A percentile compares a stretch with the other conserved stretches of the same genome.
phyloP scores from a whole-genome alignment of 2,113 vertebrate genomes.

The Eptatretus burgeri region DNA sequence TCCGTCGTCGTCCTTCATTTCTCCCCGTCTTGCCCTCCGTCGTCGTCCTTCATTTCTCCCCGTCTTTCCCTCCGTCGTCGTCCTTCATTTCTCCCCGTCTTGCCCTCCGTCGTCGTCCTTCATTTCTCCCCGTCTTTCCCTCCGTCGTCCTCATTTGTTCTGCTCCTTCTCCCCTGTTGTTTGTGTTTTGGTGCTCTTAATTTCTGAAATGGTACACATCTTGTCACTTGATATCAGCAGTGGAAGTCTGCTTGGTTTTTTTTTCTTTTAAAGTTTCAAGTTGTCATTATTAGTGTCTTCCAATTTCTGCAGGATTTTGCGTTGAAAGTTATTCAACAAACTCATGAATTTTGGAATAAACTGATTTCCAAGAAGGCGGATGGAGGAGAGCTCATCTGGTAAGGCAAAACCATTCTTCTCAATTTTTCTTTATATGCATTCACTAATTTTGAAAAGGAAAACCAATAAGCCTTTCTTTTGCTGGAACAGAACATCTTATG shows the following conservation, averaged over 20 bases:
- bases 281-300: too few relatives aligned
- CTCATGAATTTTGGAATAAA: conserved; percentile 53
- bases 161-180: not conserved
- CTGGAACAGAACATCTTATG: too few relatives aligned
- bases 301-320: conserved; percentile 39
- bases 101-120: not conserved
- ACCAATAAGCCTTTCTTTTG: too few relatives aligned
- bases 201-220: too few relatives aligned
- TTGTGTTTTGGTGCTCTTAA: not conserved
- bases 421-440: too few relatives aligned
- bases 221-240: too few relatives aligned
- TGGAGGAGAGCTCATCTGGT: conserved; percentile 43
- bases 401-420: conserved; percentile 11
- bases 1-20: too few relatives aligned
- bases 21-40: too few relatives aligned
- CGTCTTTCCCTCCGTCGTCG: not conserved
- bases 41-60: not conserved
- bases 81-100: not conserved
- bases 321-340: conserved; percentile 35
- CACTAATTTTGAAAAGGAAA: too few relatives aligned
- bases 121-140: not conserved
- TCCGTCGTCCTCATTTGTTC: not conserved
- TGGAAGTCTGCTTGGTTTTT: too few relatives aligned
- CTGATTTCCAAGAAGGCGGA: conserved; percentile 37
- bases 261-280: too few relatives aligned